Conservation (phyloP, 2,888 invertebrate genomes). For the Alcis repandata region DNA sequence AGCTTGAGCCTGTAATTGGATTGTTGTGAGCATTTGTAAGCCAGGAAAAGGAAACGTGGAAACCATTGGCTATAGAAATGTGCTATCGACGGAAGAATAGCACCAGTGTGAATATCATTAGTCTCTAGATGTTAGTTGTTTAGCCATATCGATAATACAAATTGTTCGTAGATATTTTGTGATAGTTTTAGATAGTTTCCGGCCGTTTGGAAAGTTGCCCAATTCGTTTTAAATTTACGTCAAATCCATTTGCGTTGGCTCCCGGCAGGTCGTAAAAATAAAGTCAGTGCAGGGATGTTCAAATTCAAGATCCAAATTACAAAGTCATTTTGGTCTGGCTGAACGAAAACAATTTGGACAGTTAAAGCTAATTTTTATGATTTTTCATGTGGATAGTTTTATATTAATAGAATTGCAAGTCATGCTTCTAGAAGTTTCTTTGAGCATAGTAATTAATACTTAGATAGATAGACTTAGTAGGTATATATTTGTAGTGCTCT, state of each 20-base stretch:
- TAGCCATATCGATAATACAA: constrained; percentile 16
- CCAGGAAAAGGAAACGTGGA: constrained; percentile 47
- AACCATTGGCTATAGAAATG: constrained; percentile 28
- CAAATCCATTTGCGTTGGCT: constrained; percentile 70
- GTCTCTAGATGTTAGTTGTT: not conserved
- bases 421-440: not conserved
- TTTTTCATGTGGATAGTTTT: not conserved
- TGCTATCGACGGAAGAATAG: constrained; percentile 14
- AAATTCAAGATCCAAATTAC: constrained; percentile 29
- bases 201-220: constrained; percentile 70
- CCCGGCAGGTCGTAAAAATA: constrained; percentile 63
- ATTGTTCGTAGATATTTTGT: constrained; percentile 41
- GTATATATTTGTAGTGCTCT: too few relatives aligned
- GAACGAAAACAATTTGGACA: not conserved
- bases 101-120: constrained; percentile 6
- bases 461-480: too few relatives aligned
- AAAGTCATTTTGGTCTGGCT: constrained; percentile 21
- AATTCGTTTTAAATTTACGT: constrained; percentile 71
- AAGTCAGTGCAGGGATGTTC: constrained; percentile 47
- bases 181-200: constrained; percentile 60
- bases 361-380: not conserved
- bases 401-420: not conserved
- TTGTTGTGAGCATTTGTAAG: constrained; percentile 42
- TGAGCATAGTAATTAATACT: too few relatives aligned
- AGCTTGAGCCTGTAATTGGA: constrained; percentile 37